Conservation (phyloP, 1,140 invertebrate species). For the Zaprionus capensis region DNA sequence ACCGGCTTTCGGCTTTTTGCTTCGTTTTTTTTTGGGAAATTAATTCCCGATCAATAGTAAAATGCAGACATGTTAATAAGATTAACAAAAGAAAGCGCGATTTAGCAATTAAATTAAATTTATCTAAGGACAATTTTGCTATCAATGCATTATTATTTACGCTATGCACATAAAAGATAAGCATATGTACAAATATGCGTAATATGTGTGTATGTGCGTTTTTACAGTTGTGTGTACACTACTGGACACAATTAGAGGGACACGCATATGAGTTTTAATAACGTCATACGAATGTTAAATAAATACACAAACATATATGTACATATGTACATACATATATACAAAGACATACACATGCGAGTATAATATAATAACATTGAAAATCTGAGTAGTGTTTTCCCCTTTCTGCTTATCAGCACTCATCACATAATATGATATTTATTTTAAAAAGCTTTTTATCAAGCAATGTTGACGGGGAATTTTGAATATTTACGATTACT, state of each 20-base stretch:
- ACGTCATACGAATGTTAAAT: neutral
- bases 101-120: neutral
- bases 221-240: neutral
- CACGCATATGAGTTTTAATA: neutral
- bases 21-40: neutral
- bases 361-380: no score
- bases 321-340: neutral
- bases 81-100: neutral
- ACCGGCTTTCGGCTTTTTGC: neutral
- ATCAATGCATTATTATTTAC: neutral
- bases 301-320: neutral
- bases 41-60: neutral
- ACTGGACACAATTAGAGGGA: neutral
- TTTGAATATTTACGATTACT: neutral
- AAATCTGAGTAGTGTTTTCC: no score
- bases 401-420: neutral
- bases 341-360: neutral
- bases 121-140: neutral
- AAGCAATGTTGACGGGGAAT: neutral
- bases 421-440: neutral
- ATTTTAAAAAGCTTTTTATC: neutral
- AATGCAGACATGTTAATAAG: neutral
- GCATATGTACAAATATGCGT: neutral
- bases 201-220: neutral
- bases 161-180: neutral